phyloP scores from a whole-genome alignment of 2,797 vertebrate species.

The Clarias fuscus region DNA sequence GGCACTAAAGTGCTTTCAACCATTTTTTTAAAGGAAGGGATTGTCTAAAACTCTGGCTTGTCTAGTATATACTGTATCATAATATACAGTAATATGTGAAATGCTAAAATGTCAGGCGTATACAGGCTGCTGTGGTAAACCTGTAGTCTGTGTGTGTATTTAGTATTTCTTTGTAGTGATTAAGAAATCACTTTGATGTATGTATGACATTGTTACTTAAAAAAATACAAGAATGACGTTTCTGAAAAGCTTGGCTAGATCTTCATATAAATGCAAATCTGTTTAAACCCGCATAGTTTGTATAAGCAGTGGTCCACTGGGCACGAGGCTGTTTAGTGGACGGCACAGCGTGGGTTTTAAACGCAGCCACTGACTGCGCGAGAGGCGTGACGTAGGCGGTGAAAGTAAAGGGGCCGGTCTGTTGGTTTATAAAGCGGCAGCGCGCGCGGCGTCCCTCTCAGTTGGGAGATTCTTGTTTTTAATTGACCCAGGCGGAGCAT shows the following conservation, averaged over 20 bases:
- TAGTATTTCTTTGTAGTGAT: not conserved
- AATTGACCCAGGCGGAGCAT: conserved; percentile 56
- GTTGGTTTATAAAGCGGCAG: conserved; percentile 42
- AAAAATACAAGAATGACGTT: not conserved
- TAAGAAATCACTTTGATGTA: not conserved
- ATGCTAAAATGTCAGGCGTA: not conserved
- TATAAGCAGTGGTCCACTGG: not conserved
- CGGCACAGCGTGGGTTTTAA: too few species aligned
- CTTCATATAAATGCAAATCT: not conserved
- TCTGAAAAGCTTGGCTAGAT: not conserved
- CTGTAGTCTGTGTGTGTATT: not conserved
- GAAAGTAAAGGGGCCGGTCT: conserved; percentile 33
- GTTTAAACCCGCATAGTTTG: not conserved
- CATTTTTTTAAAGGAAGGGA: not conserved
- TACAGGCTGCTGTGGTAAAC: not conserved
- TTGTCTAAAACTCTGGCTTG: not conserved
- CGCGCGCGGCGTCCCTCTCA: conserved; percentile 6
- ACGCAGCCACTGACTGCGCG: conserved; percentile 7
- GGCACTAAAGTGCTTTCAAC: conserved; percentile 22
- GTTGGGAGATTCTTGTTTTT: not conserved
- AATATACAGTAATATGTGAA: not conserved
- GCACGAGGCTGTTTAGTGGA: not conserved
- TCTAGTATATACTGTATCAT: not conserved
- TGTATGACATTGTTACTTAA: not conserved
- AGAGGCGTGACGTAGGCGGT: conserved; percentile 32